Evolutionary conservation across 1,140 invertebrate species (phyloP).

Genomic region (Trichomalopsis sarcophagae): DNA sequence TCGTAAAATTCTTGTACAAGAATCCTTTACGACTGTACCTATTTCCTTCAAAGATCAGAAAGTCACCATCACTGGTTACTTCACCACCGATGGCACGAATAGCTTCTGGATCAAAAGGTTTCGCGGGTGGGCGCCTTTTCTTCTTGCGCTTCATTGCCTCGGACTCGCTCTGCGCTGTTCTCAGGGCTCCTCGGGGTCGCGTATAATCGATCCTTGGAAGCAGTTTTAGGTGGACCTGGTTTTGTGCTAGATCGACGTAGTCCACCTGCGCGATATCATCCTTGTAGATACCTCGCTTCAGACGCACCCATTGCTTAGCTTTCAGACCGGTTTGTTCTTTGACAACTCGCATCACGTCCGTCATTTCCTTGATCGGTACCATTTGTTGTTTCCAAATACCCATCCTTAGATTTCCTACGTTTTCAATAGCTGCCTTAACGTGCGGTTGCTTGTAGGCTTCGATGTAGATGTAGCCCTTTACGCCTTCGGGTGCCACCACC

Average conservation of each 20-base stretch:
- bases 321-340: constrained; percentile 95
- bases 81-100: constrained; percentile 96
- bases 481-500: constrained; percentile 97
- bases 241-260: constrained; percentile 93
- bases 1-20: constrained; percentile 95
- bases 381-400: constrained; percentile 96
- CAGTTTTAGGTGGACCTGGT: constrained; percentile 95
- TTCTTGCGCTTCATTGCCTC: constrained; percentile 91
- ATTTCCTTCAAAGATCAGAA: constrained; percentile 96
- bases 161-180: constrained; percentile 84
- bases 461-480: constrained; percentile 98
- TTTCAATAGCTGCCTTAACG: constrained; percentile 95
- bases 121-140: constrained; percentile 90
- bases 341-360: constrained; percentile 95
- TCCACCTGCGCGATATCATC: constrained; percentile 98
- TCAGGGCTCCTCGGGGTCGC: constrained; percentile 87
- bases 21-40: constrained; percentile 95
- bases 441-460: constrained; percentile 99
- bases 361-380: constrained; percentile 99
- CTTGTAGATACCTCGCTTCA: constrained; percentile 95
- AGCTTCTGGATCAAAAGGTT: constrained; percentile 96
- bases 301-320: constrained; percentile 95
- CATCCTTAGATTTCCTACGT: constrained; percentile 90
- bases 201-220: constrained; percentile 98
- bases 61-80: constrained; percentile 96